phyloP scores from a whole-genome alignment of 2,797 vertebrate species.

The Spheniscus humboldti region DNA sequence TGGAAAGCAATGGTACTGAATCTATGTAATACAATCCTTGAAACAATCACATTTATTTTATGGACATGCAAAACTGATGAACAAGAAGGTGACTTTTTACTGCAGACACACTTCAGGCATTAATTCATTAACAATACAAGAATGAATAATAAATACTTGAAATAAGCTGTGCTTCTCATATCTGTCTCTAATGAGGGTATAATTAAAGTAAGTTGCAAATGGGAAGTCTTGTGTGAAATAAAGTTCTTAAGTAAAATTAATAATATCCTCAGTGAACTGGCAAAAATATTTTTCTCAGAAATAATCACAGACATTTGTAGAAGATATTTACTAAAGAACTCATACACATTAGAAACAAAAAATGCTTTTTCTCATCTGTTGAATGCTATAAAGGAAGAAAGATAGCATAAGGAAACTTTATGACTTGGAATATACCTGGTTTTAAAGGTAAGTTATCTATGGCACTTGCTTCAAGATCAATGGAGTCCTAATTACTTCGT shows the following conservation, averaged over 20 bases:
- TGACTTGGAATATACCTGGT: neutral
- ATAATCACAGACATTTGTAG: neutral
- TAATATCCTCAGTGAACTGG: constrained; percentile 24
- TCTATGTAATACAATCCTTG: neutral
- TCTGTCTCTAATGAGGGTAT: constrained; percentile 64
- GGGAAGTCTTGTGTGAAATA: constrained; percentile 60
- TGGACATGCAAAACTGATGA: constrained; percentile 18
- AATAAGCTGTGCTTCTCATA: constrained; percentile 58
- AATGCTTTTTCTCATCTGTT: neutral
- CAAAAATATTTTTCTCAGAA: constrained; percentile 33
- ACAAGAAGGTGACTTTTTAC: constrained; percentile 60
- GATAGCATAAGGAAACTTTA: neutral
- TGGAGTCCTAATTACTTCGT: neutral
- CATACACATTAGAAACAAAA: neutral
- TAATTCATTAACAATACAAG: constrained; percentile 66
- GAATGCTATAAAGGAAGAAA: neutral
- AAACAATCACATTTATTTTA: constrained; percentile 54
- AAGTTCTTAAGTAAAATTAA: constrained; percentile 51
- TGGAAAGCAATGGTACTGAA: constrained; percentile 27
- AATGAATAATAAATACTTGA: constrained; percentile 70
- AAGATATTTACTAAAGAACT: neutral
- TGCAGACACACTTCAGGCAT: constrained; percentile 43
- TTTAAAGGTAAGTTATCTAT: neutral
- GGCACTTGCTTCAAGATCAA: neutral
- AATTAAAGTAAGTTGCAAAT: constrained; percentile 67